Percentiles rank a stretch among this genome's conserved stretches.
phyloP scores from a whole-genome alignment of 1,140 invertebrate species.

The Diprion similis region DNA sequence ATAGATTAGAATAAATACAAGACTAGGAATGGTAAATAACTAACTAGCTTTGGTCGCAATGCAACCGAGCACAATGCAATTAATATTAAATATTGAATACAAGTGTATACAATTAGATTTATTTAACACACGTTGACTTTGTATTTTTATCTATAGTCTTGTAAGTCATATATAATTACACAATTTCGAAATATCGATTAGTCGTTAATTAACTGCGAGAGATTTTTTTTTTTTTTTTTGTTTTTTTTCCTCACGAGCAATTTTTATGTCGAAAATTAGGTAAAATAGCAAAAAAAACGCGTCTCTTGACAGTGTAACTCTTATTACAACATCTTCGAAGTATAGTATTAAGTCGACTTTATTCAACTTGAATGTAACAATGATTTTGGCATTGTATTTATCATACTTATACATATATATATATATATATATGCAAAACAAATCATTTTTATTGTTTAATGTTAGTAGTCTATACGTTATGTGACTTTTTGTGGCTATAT shows the following conservation, averaged over 20 bases:
- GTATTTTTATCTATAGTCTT: too few species aligned
- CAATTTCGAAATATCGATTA: background rate
- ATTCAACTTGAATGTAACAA: background rate
- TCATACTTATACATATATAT: background rate
- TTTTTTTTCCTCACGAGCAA: too few species aligned
- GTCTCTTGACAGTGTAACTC: too few species aligned
- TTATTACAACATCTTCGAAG: too few species aligned
- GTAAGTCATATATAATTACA: too few species aligned
- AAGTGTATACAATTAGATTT: background rate
- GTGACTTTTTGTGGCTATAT: too few species aligned
- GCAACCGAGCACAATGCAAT: slow-evolving; percentile 34
- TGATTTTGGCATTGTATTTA: background rate
- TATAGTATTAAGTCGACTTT: background rate
- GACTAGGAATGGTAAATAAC: slow-evolving; percentile 10
- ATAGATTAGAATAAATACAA: background rate
- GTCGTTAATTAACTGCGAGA: background rate
- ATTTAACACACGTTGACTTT: background rate
- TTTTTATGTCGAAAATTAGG: too few species aligned
- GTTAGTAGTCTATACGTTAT: too few species aligned
- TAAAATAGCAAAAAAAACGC: too few species aligned
- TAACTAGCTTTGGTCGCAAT: slow-evolving; percentile 28
- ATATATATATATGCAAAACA: background rate
- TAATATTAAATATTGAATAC: slow-evolving; percentile 15
- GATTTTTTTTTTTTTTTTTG: background rate
- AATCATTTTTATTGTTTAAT: background rate